Evolutionary conservation across 2,888 invertebrate species (phyloP).

Genomic region (Polia nebulosa): DNA sequence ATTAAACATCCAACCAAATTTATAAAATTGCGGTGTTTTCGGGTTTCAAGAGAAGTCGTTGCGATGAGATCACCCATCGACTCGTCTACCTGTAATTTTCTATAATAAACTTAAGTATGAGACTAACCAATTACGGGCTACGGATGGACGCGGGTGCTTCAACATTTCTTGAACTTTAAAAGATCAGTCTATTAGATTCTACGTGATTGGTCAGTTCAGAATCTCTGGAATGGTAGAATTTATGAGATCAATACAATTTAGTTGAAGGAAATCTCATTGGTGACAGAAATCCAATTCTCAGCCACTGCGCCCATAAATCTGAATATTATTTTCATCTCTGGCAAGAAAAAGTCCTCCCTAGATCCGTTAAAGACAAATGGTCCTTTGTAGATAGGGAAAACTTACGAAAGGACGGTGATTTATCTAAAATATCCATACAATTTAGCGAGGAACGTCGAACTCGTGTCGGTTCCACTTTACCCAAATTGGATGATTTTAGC

Average conservation of each 20-base stretch:
- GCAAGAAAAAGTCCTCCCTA: conserved; percentile 80
- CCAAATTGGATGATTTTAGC: conserved; percentile 88
- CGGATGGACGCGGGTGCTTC: conserved; percentile 53
- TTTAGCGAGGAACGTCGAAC: conserved; percentile 87
- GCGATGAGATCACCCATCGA: conserved; percentile 66
- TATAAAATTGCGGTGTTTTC: conserved; percentile 25
- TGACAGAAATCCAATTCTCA: conserved; percentile 53
- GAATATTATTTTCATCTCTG: conserved; percentile 70
- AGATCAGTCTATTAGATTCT: conserved; percentile 17
- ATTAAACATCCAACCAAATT: conserved; percentile 7
- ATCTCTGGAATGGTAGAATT: conserved; percentile 19
- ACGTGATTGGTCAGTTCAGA: conserved; percentile 15
- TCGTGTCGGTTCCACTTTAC: conserved; percentile 87
- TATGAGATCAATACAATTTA: conserved; percentile 44
- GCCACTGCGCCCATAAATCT: conserved; percentile 70
- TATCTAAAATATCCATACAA: conserved; percentile 90
- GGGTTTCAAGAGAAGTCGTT: conserved; percentile 37
- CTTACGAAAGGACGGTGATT: conserved; percentile 85
- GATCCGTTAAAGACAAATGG: conserved; percentile 87
- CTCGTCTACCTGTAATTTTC: conserved; percentile 77
- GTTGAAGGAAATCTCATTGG: conserved; percentile 41
- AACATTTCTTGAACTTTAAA: conserved; percentile 64
- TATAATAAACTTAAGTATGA: conserved; percentile 77
- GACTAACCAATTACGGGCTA: conserved; percentile 72
- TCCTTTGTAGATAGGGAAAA: conserved; percentile 86